Percentiles rank a stretch among this genome's conserved stretches.
Conservation (phyloP, 2,888 invertebrate genomes). For the Ormyrus pomaceus region DNA sequence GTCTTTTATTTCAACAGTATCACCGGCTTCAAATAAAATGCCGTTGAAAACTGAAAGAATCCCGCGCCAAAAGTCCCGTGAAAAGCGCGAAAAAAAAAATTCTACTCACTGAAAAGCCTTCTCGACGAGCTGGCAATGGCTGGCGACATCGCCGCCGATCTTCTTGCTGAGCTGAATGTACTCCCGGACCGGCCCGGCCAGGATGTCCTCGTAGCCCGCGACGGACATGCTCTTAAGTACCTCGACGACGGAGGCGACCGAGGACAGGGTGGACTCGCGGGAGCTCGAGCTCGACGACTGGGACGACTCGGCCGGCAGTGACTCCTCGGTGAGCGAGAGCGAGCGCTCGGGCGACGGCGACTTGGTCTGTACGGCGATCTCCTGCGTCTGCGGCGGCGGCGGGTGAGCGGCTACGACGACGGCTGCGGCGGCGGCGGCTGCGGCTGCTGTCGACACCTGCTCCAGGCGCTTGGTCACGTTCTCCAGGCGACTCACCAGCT, state of each 20-base stretch:
- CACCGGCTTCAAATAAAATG: too few relatives aligned
- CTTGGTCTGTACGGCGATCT: conserved; percentile 68
- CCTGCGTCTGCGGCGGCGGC: conserved; percentile 59
- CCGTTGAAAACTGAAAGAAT: too few relatives aligned
- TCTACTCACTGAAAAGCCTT: conserved; percentile 87
- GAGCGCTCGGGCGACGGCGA: conserved; percentile 68
- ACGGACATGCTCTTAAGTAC: conserved; percentile 82
- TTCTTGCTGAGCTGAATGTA: conserved; percentile 86
- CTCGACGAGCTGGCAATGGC: conserved; percentile 88
- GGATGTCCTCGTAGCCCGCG: conserved; percentile 84
- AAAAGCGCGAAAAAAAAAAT: neutral
- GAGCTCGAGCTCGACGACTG: conserved; percentile 60
- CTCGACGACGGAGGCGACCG: conserved; percentile 62
- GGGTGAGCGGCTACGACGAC: neutral
- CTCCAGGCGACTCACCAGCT: conserved; percentile 85
- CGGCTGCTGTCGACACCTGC: conserved; percentile 68
- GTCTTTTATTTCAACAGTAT: too few relatives aligned
- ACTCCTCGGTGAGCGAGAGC: conserved; percentile 65
- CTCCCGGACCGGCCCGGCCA: conserved; percentile 83
- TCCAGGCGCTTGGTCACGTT: conserved; percentile 85
- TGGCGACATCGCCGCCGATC: conserved; percentile 91
- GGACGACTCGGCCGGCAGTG: conserved; percentile 61
- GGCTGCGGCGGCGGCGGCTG: conserved; percentile 62
- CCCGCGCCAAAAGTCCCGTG: too few relatives aligned
- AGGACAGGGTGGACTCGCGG: conserved; percentile 62